Percentiles rank a stretch among this genome's conserved stretches.
These are phyloP conservation scores for Piezodorus guildinii DNA, from an alignment of 1,140 invertebrate species.

Conservation along the genomic window DNA sequence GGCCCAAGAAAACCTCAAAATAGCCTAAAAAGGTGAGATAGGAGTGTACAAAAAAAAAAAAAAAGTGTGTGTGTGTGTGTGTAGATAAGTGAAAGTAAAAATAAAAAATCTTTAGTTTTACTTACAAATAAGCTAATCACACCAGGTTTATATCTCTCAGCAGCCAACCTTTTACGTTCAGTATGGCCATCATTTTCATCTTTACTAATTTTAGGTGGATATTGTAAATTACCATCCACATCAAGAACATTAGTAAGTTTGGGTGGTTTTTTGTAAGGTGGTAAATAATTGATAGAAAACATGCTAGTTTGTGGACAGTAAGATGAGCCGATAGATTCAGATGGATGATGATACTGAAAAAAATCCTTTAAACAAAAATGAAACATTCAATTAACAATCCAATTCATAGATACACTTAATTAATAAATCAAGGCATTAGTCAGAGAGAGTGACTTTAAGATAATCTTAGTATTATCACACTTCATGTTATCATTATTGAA, in stretches of 20 bases:
- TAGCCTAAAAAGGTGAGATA: too few relatives aligned
- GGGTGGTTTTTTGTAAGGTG: conserved; percentile 33
- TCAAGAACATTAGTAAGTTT: conserved; percentile 32
- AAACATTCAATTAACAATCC: too few relatives aligned
- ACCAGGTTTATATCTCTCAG: conserved; percentile 30
- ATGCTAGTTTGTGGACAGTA: conserved; percentile 43
- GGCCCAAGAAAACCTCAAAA: too few relatives aligned
- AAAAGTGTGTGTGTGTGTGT: too few relatives aligned
- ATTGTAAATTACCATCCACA: conserved; percentile 35
- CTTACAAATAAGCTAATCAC: conserved; percentile 33
- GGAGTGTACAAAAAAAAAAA: too few relatives aligned
- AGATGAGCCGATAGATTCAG: conserved; percentile 48
- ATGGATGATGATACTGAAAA: conserved; percentile 44
- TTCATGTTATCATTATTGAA: too few relatives aligned
- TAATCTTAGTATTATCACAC: too few relatives aligned
- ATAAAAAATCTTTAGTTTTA: too few relatives aligned
- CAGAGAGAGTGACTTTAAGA: too few relatives aligned
- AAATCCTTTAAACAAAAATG: conserved; percentile 32
- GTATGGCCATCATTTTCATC: conserved; percentile 29
- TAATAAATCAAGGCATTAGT: too few relatives aligned
- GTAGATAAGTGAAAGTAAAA: too few relatives aligned
- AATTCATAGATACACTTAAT: too few relatives aligned
- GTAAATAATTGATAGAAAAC: conserved; percentile 41
- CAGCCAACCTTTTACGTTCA: conserved; percentile 29
- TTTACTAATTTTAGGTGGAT: conserved; percentile 35